Base-by-base conservation (phyloP, 2,888 invertebrate genomes). In the Barypeithes pellucidus region DNA sequence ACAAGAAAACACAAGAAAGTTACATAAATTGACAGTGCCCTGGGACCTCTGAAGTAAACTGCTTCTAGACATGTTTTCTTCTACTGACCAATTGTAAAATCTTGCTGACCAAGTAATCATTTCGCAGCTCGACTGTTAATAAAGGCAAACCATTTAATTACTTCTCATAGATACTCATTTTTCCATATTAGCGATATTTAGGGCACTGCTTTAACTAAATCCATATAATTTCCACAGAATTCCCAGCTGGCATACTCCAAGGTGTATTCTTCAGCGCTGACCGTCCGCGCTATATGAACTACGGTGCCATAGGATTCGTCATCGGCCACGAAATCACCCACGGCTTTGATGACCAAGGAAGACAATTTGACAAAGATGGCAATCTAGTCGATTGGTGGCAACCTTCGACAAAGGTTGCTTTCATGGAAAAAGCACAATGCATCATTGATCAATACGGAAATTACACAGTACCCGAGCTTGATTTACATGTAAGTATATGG, bases 381-480 rank as follows among this genome's bases (percentile, higher is more conserved):
- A 97, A 97, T 86, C 87, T 97, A 76, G 91, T 94, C 0, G 95
- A 97, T 82, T 98, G 98, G 98, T 98, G 97, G 97, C 92, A 93
- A 77, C 89, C 92, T 61, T 88, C 89, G 76, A 97, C 97, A 0
- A 94, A 95, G 81, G 90, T 91, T 77, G 91, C 92, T 18, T 98
- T 96, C 84, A 88, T 95, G 66, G 90, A 94, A 77, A 94, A 93
- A 82, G 94, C 97, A 0, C 91, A 93, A 81, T 98, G 98, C 84
- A 96, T 98, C 80, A 95, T 97, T 78, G 90, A 96, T 77, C 98
- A 98, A 84, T 98, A 98, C 83, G 94, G 94, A 71, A 96, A 97
- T 86, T 98, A 94, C 84, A 94, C 94, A 0, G 94, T 94, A 3
- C 90, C 90, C 36, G 92, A 93, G 85, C 91, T 95, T 2, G 90